A percentile compares a stretch with the other conserved stretches of the same genome.
Evolutionary conservation across 1,140 invertebrate species (phyloP).

Genomic region (Bombus turneri): DNA sequence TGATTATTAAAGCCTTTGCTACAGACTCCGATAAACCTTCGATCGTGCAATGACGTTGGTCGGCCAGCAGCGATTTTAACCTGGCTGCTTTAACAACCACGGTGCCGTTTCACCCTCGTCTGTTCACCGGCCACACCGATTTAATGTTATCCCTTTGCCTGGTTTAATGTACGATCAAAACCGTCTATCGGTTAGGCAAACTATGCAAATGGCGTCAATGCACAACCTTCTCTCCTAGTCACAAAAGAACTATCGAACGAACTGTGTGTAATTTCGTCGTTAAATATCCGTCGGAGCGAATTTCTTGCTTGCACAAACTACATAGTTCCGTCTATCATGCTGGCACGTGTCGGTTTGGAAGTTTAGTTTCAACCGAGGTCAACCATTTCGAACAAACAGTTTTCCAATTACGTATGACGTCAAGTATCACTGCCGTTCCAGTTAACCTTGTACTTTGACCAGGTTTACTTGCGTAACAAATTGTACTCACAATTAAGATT

Average conservation of each 20-base stretch:
- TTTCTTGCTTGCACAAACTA: not conserved
- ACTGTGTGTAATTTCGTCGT: not conserved
- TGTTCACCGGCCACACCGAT: conserved; percentile 13
- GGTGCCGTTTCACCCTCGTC: conserved; percentile 8
- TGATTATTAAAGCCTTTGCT: conserved; percentile 17
- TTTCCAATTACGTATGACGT: conserved; percentile 15
- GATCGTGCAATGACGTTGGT: not conserved
- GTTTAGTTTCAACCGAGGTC: not conserved
- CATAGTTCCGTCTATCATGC: not conserved
- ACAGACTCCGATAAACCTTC: conserved; percentile 12
- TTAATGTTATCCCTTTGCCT: conserved; percentile 48
- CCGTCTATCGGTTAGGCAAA: conserved; percentile 37
- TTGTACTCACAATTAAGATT: not conserved
- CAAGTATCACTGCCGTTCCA: not conserved
- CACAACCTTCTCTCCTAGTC: too few species aligned
- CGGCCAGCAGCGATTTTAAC: not conserved
- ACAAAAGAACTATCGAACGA: not conserved
- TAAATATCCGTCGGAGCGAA: not conserved
- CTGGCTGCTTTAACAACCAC: conserved; percentile 41
- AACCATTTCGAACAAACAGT: not conserved
- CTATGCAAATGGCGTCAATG: conserved; percentile 48
- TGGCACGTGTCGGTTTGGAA: not conserved
- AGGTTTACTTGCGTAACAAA: not conserved
- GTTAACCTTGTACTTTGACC: not conserved
- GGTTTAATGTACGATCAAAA: conserved; percentile 43